Conservation (phyloP, 2,113 vertebrate genomes). For the Marcusenius ussheri region DNA sequence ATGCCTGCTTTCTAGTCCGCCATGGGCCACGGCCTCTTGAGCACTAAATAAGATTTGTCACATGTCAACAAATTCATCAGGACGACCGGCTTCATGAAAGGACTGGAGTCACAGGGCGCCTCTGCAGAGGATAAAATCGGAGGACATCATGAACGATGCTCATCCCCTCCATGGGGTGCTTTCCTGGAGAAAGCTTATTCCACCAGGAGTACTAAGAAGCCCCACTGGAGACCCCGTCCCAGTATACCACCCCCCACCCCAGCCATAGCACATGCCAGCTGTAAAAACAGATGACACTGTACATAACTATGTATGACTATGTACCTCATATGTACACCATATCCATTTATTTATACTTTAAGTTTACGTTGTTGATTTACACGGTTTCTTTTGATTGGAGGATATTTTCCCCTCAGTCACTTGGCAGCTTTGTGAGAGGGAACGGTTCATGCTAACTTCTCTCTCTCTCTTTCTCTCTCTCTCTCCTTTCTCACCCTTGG, state of each 20-base stretch:
- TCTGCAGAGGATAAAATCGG: not conserved
- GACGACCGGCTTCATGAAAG: not conserved
- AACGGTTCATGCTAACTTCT: not conserved
- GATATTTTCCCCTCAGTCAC: not conserved
- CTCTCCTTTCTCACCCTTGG: slow-evolving; percentile 53
- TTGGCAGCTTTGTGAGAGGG: not conserved
- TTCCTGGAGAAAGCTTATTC: not conserved
- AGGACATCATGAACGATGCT: not conserved
- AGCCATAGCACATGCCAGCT: not conserved
- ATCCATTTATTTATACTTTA: not conserved
- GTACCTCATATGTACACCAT: not conserved
- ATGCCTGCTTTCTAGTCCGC: not conserved
- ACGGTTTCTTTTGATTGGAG: not conserved
- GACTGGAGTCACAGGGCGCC: not conserved
- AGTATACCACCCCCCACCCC: not conserved
- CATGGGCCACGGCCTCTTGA: not conserved
- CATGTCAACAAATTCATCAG: not conserved
- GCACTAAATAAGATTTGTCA: not conserved
- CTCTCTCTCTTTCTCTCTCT: not conserved
- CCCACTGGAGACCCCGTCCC: not conserved
- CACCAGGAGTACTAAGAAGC: not conserved
- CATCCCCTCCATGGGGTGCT: not conserved
- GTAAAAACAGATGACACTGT: not conserved
- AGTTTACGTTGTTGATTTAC: not conserved
- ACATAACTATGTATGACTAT: not conserved